Conservation (phyloP, 2,113 vertebrate species). For the Falco punctatus region DNA sequence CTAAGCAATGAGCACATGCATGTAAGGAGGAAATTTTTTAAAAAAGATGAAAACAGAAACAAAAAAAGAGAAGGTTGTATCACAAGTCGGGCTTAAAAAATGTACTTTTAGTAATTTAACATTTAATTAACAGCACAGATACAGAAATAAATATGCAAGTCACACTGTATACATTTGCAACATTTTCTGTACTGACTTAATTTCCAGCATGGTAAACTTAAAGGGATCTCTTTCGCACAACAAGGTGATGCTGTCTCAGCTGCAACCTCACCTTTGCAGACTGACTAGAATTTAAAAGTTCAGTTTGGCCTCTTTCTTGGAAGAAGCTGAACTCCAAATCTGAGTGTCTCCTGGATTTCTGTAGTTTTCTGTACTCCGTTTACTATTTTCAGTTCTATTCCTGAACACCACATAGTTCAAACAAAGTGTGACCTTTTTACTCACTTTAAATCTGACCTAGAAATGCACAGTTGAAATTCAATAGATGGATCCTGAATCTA, state of each 20-base stretch:
- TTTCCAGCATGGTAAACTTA: not conserved
- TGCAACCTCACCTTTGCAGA: not conserved
- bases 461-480: not conserved
- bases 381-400: constrained; percentile 1
- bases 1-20: not conserved
- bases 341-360: not conserved
- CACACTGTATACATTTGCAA: not conserved
- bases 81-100: not conserved
- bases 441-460: not conserved
- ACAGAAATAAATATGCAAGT: not conserved
- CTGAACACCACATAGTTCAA: not conserved
- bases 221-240: not conserved
- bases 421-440: not conserved
- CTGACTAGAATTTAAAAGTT: not conserved
- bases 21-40: not conserved
- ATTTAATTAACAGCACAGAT: not conserved
- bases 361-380: not conserved
- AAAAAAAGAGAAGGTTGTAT: not conserved
- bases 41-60: not conserved
- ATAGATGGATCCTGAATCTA: not conserved
- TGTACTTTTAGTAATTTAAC: not conserved
- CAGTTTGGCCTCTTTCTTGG: not conserved
- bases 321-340: not conserved
- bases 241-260: not conserved
- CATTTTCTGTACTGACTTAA: not conserved